phyloP scores from a whole-genome alignment of 2,113 vertebrate genomes.

The Eubucco bourcierii region DNA sequence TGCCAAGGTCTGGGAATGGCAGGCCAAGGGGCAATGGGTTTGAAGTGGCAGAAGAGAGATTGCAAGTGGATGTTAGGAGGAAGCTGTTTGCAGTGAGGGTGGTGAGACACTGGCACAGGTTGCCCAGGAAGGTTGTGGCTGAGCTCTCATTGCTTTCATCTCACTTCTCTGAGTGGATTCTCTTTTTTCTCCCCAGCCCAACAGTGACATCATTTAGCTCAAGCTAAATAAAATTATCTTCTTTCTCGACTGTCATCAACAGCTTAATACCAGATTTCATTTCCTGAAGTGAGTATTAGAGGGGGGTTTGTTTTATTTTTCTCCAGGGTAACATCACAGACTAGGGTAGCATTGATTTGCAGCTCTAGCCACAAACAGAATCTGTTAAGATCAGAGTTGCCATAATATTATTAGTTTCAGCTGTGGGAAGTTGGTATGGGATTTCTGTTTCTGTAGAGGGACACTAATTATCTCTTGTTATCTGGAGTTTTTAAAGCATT shows the following conservation, averaged over 20 bases:
- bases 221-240: background rate
- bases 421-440: background rate
- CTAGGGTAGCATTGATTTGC: background rate
- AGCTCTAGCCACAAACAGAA: background rate
- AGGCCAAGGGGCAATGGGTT: no score
- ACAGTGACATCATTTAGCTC: background rate
- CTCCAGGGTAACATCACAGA: background rate
- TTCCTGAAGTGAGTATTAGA: background rate
- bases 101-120: no score
- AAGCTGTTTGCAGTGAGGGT: no score
- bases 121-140: no score
- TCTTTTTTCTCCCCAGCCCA: background rate
- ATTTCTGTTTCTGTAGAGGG: slow-evolving; percentile 11
- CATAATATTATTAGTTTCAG: background rate
- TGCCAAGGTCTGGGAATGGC: no score
- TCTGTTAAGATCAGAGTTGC: slow-evolving; percentile 5
- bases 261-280: background rate
- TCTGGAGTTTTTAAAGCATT: background rate
- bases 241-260: background rate
- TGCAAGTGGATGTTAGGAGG: no score
- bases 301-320: background rate
- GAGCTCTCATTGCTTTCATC: background rate
- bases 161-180: background rate
- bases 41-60: no score
- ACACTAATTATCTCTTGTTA: background rate